phyloP scores from a whole-genome alignment of 2,888 invertebrate species.

The Catocala fraxini region DNA sequence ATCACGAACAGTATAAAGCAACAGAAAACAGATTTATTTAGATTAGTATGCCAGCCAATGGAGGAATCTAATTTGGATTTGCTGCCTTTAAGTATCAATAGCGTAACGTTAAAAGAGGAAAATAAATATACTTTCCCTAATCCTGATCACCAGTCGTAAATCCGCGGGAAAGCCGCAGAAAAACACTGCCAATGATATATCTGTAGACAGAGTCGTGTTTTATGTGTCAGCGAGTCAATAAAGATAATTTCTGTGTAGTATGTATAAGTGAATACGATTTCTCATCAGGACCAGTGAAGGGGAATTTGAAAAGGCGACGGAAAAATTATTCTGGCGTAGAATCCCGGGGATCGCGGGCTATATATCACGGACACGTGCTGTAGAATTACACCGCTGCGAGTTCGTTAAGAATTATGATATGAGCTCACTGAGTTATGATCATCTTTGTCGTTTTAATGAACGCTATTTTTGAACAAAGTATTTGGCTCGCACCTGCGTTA shows the following conservation, averaged over 20 bases:
- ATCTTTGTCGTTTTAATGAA: conserved; percentile 40
- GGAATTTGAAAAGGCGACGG: conserved; percentile 39
- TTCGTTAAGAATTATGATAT: conserved; percentile 44
- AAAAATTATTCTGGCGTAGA: conserved; percentile 39
- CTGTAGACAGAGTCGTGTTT: conserved; percentile 16
- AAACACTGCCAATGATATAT: conserved; percentile 9
- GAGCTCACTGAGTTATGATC: conserved; percentile 40
- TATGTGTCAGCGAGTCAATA: conserved; percentile 46
- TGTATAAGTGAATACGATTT: conserved; percentile 43
- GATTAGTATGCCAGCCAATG: conserved; percentile 3
- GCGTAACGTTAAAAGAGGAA: conserved; percentile 9
- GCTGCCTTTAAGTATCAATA: conserved; percentile 9
- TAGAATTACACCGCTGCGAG: conserved; percentile 39
- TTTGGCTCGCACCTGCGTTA: not conserved
- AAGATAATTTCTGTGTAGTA: conserved; percentile 43
- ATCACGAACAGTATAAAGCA: conserved; percentile 1
- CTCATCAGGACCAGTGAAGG: conserved; percentile 28
- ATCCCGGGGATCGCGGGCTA: conserved; percentile 14
- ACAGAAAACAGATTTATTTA: not conserved
- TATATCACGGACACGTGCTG: conserved; percentile 37
- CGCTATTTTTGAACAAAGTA: conserved; percentile 12
- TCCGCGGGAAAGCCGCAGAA: conserved; percentile 10
- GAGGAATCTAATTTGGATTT: conserved; percentile 1
- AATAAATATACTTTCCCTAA: conserved; percentile 10
- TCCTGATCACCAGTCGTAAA: conserved; percentile 18